A percentile compares a stretch with the other conserved stretches of the same genome.
These are phyloP conservation scores for Archaeoteleia sp. DNA, from an alignment of 2,888 invertebrate genomes.

Conservation along the genomic window DNA sequence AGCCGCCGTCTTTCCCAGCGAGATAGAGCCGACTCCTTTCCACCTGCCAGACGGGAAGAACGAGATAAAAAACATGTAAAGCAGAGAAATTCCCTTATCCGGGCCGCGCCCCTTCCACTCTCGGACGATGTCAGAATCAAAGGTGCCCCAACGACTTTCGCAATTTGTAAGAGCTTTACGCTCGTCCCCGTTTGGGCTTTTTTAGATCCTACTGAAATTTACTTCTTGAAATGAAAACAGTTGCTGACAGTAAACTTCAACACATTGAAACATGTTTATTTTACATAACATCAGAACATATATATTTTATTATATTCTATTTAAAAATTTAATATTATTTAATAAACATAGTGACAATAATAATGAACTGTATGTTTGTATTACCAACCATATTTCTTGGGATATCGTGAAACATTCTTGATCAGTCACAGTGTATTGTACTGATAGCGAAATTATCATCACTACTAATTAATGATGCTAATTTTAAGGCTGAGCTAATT, in stretches of 20 bases:
- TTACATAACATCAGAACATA: background rate
- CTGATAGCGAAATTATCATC: too few species aligned
- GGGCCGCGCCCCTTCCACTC: conserved; percentile 44
- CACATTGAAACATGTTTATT: conserved; percentile 14
- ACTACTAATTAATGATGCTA: too few species aligned
- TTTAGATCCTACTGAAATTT: conserved; percentile 41
- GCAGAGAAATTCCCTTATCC: conserved; percentile 50
- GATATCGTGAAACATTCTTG: too few species aligned
- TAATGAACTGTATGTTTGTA: too few species aligned
- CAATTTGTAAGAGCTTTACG: conserved; percentile 60
- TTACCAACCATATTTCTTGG: too few species aligned
- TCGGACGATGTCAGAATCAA: conserved; percentile 54
- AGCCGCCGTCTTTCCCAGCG: conserved; percentile 32
- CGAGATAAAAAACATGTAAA: conserved; percentile 48
- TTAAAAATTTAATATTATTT: too few species aligned
- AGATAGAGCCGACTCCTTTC: conserved; percentile 44
- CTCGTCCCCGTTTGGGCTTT: conserved; percentile 44
- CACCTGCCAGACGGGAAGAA: conserved; percentile 31
- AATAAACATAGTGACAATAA: too few species aligned
- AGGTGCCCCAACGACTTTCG: conserved; percentile 55
- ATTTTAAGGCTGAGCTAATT: too few species aligned
- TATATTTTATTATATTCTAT: too few species aligned
- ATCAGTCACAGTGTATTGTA: too few species aligned
- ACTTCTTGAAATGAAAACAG: conserved; percentile 44
- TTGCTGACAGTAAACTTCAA: conserved; percentile 38